phyloP scores from a whole-genome alignment of 2,797 vertebrate species.

The Bradypodion pumilum region DNA sequence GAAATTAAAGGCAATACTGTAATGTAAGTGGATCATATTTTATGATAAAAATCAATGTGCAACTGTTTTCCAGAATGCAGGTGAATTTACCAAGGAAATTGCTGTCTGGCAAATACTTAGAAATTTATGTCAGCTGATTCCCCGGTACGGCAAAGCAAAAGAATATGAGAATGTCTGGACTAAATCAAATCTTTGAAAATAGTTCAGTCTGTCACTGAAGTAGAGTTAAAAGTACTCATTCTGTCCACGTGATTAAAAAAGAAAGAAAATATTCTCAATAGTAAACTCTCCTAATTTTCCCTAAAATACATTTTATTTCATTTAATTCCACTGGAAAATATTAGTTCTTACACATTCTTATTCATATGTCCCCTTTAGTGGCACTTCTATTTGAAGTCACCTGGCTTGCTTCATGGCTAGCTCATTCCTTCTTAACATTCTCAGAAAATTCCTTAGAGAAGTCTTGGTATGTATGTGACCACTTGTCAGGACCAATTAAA shows the following conservation, averaged over 20 bases:
- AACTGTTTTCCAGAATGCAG: conserved; percentile 21
- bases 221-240: not conserved
- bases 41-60: conserved; percentile 21
- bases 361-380: too few relatives aligned
- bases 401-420: too few relatives aligned
- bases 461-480: too few relatives aligned
- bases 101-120: not conserved
- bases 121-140: not conserved
- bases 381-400: too few relatives aligned
- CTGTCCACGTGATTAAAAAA: not conserved
- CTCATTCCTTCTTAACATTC: not conserved
- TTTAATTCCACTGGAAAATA: not conserved
- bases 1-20: not conserved
- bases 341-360: conserved; percentile 16
- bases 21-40: conserved; percentile 1
- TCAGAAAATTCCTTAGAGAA: not conserved
- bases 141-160: not conserved
- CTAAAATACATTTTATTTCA: not conserved
- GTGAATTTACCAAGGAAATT: conserved; percentile 21
- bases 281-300: not conserved
- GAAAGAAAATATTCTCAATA: not conserved
- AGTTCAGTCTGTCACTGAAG: not conserved
- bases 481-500: too few relatives aligned
- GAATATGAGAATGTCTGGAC: not conserved
- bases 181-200: not conserved